Evolutionary conservation across 2,888 invertebrate species (phyloP), one percentile per base, ranked within the genome.

Genomic region (Catocala nupta): DNA sequence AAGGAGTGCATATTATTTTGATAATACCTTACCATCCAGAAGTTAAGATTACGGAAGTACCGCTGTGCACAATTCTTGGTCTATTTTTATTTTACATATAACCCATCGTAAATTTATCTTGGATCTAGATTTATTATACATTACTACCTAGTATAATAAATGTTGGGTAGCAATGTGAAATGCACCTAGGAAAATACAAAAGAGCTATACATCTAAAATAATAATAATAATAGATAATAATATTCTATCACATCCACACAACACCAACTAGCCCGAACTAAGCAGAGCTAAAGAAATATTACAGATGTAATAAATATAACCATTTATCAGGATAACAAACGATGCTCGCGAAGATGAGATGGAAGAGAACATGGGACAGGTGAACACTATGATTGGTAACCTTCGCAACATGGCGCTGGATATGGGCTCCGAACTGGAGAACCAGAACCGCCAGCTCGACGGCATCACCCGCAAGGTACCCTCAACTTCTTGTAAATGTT

Each of bases 321-420:
- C 1, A 25, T 25, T 25, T 3, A 25, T 25, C 25, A 10, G 98
- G 92, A 99, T 99, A 87, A 99, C 99, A 73, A 99, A 99, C 88
- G 99, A 99, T 91, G 99, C 99, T 5, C 97, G 99, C 68, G 99
- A 99, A 90, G 98, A 97, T 79, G 99, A 99, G 93, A 99, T 99
- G 99, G 99, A 99, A 89, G 98, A 99, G 70, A 99, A 99, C 94
- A 97, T 99, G 96, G 97, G 97, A 8, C 98, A 99, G 89, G 99
- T 99, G 74, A 98, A 98, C 92, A 98, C 98, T 53, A 99, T 99
- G 99, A 97, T 99, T 84, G 99, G 99, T 56, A 99, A 99, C 91
- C 95, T 99, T 84, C 97, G 99, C 86, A 99, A 99, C 95, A 99
- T 99, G 99, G 99, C 99, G 58, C 96, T 99, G 77, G 99, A 99